phyloP scores from a whole-genome alignment of 2,888 invertebrate species.

The Saturnia japonica region DNA sequence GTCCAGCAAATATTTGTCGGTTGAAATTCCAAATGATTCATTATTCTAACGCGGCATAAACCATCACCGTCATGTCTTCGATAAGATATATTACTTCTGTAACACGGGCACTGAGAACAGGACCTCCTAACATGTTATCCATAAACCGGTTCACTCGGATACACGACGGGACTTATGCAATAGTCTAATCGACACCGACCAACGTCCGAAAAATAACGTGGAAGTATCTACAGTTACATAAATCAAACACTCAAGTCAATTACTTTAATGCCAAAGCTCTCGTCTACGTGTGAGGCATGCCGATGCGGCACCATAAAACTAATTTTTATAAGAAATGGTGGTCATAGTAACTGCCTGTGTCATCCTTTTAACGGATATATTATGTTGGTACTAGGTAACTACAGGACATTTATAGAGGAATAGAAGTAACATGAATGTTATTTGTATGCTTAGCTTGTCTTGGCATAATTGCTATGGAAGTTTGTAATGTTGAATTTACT shows the following conservation, averaged over 20 bases:
- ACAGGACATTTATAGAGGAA: neutral
- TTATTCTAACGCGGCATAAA: neutral
- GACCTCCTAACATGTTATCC: slow-evolving; percentile 79
- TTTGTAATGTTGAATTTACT: slow-evolving; percentile 1
- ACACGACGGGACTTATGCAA: slow-evolving; percentile 72
- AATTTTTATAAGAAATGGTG: neutral
- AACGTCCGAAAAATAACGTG: slow-evolving; percentile 26
- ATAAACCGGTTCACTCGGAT: slow-evolving; percentile 72
- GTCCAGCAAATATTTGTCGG: neutral
- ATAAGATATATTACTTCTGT: slow-evolving; percentile 14
- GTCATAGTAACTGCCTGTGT: neutral
- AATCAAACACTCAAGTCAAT: neutral
- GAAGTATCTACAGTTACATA: neutral
- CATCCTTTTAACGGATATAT: neutral
- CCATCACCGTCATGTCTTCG: neutral
- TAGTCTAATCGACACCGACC: slow-evolving; percentile 57
- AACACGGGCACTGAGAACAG: slow-evolving; percentile 46
- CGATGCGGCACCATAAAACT: neutral
- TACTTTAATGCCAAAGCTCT: neutral
- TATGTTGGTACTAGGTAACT: neutral
- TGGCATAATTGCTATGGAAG: neutral
- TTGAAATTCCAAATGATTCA: neutral
- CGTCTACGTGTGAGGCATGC: neutral
- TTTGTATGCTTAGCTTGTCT: neutral
- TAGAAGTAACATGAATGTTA: slow-evolving; percentile 4